A percentile compares a stretch with the other conserved stretches of the same genome.
Evolutionary conservation across 2,113 vertebrate species (phyloP).

Genomic region (Otis tarda): DNA sequence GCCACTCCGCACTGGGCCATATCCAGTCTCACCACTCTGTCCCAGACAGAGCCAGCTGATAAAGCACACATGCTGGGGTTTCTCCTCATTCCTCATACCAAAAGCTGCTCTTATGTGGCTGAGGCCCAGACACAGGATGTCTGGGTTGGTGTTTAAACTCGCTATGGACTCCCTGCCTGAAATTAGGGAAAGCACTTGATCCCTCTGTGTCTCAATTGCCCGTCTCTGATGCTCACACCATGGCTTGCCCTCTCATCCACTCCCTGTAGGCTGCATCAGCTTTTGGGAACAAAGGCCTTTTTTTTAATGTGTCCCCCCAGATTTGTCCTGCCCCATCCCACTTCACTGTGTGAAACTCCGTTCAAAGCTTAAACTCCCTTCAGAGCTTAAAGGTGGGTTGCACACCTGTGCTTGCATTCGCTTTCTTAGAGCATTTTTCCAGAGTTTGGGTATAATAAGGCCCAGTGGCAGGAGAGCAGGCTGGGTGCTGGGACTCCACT

Average conservation of each 20-base stretch:
- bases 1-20: rapidly evolving
- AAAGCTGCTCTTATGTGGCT: neutral
- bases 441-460: neutral
- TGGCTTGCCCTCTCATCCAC: neutral
- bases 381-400: neutral
- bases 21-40: neutral
- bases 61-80: neutral
- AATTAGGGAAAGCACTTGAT: neutral
- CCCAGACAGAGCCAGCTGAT: neutral
- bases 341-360: neutral
- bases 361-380: neutral
- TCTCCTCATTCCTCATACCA: neutral
- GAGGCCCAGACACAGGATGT: neutral
- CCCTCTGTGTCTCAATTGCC: neutral
- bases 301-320: rapidly evolving
- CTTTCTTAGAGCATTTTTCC: neutral
- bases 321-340: neutral
- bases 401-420: neutral
- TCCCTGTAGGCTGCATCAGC: neutral
- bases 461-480: neutral
- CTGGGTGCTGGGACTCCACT: neutral
- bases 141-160: neutral
- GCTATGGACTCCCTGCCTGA: neutral
- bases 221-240: neutral
- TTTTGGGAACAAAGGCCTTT: neutral